Evolutionary conservation across 2,888 invertebrate species (phyloP).

Genomic region (Drosophila ustulata): DNA sequence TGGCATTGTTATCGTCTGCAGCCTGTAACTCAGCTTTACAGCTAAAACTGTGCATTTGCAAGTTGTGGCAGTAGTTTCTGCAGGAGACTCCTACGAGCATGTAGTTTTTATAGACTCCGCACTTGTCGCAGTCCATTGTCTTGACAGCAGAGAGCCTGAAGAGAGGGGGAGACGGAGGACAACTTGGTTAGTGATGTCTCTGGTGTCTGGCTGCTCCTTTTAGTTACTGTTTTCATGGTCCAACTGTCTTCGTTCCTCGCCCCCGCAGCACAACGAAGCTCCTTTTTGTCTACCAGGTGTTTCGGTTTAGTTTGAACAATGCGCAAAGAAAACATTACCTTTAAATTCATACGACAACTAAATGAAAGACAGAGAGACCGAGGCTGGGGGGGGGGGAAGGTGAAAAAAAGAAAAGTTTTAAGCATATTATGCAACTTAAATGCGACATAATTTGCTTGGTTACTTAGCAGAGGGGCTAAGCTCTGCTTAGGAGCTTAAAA

Average conservation of each 20-base stretch:
- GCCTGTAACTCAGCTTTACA: conserved; percentile 21
- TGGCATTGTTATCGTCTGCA: conserved; percentile 14
- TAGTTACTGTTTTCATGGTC: conserved; percentile 65
- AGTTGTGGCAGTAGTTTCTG: conserved; percentile 57
- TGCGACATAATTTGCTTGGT: conserved; percentile 73
- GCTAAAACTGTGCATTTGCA: conserved; percentile 73
- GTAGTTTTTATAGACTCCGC: conserved; percentile 75
- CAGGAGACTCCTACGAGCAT: conserved; percentile 35
- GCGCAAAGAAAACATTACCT: conserved; percentile 54
- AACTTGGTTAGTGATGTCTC: conserved; percentile 56
- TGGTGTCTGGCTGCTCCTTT: conserved; percentile 55
- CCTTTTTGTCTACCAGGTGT: conserved; percentile 55
- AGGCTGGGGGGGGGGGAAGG: no score
- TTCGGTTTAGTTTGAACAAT: conserved; percentile 57
- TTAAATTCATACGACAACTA: conserved; percentile 35
- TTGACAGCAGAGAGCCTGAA: conserved; percentile 40
- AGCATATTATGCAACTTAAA: conserved; percentile 77
- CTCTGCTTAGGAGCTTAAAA: conserved; percentile 60
- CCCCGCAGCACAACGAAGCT: neutral
- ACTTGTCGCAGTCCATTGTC: conserved; percentile 77
- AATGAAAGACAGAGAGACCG: neutral
- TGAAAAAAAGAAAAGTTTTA: conserved; percentile 52
- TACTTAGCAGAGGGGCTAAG: conserved; percentile 52
- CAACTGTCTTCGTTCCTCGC: conserved; percentile 45
- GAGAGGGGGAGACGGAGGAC: conserved; percentile 6